Conservation (phyloP, 2,113 vertebrate genomes). For the Campylorhamphus procurvoides region DNA sequence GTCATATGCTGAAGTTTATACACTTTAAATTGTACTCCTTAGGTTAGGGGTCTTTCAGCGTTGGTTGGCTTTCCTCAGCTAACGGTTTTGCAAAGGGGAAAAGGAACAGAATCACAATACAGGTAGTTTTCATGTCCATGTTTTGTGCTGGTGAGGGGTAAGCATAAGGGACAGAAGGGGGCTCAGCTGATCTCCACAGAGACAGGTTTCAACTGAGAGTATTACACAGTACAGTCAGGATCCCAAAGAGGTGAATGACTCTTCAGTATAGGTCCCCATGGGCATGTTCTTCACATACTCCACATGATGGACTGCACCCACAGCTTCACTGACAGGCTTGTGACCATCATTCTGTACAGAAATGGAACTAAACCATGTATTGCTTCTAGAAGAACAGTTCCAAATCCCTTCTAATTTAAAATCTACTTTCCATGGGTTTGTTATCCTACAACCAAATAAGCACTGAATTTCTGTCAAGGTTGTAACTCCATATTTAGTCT, state of each 20-base stretch:
- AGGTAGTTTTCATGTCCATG: neutral
- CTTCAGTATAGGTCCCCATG: neutral
- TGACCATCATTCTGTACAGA: neutral
- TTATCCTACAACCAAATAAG: neutral
- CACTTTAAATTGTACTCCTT: neutral
- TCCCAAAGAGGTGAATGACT: neutral
- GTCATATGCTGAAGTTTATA: neutral
- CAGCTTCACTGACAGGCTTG: neutral
- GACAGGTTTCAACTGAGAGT: neutral
- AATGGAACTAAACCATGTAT: neutral
- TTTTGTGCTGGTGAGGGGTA: neutral
- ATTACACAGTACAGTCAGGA: neutral
- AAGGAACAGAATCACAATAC: neutral
- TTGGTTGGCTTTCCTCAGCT: neutral
- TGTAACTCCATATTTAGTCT: neutral
- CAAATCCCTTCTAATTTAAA: neutral
- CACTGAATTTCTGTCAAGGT: neutral
- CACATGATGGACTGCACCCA: fast-evolving
- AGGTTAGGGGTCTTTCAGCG: neutral
- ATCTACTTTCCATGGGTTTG: neutral
- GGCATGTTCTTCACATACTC: neutral
- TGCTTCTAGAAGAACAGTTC: neutral
- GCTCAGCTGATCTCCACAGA: neutral
- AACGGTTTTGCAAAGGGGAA: neutral
- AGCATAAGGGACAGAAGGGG: neutral